phyloP scores from a whole-genome alignment of 2,113 vertebrate genomes.

The Gymnorhina tibicen region DNA sequence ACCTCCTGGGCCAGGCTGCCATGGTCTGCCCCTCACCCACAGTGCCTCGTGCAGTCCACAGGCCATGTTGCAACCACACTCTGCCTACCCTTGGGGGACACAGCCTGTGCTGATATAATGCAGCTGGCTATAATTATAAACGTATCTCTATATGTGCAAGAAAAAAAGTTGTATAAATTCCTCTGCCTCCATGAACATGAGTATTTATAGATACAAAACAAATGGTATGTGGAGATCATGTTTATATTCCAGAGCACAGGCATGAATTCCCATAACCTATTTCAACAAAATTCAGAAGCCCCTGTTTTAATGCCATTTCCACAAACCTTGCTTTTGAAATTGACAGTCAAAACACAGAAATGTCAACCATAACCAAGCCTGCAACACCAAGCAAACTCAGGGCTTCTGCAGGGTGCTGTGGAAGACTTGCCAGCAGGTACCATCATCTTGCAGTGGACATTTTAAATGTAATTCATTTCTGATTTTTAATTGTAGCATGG shows the following conservation, averaged over 20 bases:
- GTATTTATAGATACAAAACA: neutral
- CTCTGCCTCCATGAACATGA: neutral
- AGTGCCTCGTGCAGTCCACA: fast-evolving
- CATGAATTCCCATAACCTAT: neutral
- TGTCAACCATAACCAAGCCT: neutral
- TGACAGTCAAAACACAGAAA: neutral
- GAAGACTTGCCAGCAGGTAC: neutral
- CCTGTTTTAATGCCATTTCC: neutral
- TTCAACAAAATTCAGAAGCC: neutral
- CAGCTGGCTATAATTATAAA: neutral
- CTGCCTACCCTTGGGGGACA: neutral
- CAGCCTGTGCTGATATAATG: neutral
- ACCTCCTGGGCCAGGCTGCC: neutral
- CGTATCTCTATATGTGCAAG: fast-evolving
- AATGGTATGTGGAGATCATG: neutral
- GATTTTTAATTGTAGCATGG: constrained; percentile 10
- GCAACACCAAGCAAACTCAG: neutral
- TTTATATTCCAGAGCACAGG: neutral
- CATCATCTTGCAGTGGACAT: neutral
- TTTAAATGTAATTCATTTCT: neutral
- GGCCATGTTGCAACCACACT: neutral
- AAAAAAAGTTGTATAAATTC: neutral
- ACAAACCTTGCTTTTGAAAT: neutral
- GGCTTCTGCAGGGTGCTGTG: neutral
- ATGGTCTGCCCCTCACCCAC: neutral